These are phyloP conservation scores for Probaryconus sp. DNA, from an alignment of 1,140 invertebrate species.

Conservation along the genomic window DNA sequence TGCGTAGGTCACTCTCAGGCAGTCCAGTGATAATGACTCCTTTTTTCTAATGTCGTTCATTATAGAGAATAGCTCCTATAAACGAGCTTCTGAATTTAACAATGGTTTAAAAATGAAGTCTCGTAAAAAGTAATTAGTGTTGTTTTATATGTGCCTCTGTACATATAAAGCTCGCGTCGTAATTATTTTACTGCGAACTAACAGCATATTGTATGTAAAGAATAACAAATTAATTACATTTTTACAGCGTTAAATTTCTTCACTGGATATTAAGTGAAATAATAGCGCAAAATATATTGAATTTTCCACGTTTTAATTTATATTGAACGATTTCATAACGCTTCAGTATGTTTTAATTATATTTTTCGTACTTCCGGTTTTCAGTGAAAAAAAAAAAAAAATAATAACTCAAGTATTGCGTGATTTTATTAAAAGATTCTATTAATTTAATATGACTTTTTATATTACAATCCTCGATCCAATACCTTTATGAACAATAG, in stretches of 20 bases:
- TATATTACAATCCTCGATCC: too few relatives aligned
- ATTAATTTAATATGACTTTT: too few relatives aligned
- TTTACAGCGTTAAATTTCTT: constrained; percentile 1
- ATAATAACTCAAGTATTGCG: too few relatives aligned
- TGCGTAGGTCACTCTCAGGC: constrained; percentile 22
- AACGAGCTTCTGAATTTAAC: constrained; percentile 13
- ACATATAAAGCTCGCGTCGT: constrained; percentile 4
- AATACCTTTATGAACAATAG: too few relatives aligned
- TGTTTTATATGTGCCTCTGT: constrained; percentile 6
- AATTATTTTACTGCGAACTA: constrained; percentile 1
- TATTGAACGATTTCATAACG: too few relatives aligned
- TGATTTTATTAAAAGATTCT: too few relatives aligned
- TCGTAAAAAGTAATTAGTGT: constrained; percentile 30
- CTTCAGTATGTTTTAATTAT: too few relatives aligned
- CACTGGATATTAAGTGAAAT: neutral
- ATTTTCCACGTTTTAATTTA: constrained; percentile 6
- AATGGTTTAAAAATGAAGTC: constrained; percentile 19
- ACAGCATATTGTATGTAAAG: constrained; percentile 3
- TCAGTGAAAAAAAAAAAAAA: too few relatives aligned
- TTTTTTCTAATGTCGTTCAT: constrained; percentile 16
- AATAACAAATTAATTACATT: constrained; percentile 13
- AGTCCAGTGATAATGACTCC: constrained; percentile 9
- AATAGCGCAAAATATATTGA: too few relatives aligned
- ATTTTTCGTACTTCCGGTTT: too few relatives aligned
- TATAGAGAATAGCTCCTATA: neutral